Percentiles rank a stretch among this genome's conserved stretches.
These are phyloP conservation scores for Hypomecis atomaria DNA, from an alignment of 2,888 invertebrate species.

Conservation along the genomic window DNA sequence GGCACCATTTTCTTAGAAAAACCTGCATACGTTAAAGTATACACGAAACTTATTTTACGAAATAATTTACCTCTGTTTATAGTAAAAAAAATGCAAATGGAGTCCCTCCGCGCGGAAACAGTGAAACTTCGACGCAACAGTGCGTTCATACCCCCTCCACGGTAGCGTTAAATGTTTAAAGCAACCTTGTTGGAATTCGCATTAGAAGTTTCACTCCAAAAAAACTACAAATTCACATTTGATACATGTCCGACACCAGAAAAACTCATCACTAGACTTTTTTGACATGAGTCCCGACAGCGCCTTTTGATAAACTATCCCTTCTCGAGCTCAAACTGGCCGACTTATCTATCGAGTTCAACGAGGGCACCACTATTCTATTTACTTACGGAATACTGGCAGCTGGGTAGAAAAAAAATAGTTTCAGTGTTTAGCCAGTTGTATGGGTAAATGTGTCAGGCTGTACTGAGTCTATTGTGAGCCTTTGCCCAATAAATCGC, in stretches of 20 bases:
- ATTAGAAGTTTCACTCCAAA: too few species aligned
- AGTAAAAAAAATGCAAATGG: too few species aligned
- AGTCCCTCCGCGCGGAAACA: too few species aligned
- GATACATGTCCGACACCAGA: background rate
- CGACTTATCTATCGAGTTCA: background rate
- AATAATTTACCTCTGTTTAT: too few species aligned
- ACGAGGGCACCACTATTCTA: background rate
- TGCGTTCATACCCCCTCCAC: too few species aligned
- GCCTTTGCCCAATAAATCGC: slow-evolving; percentile 32
- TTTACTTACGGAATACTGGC: background rate
- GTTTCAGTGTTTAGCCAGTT: background rate
- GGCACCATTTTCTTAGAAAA: too few species aligned
- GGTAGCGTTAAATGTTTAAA: too few species aligned
- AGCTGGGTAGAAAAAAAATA: background rate
- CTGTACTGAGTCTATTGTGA: slow-evolving; percentile 28
- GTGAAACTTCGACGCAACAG: too few species aligned
- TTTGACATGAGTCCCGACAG: slow-evolving; percentile 23
- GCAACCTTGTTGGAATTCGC: too few species aligned
- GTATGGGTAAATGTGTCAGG: background rate
- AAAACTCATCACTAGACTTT: slow-evolving; percentile 3
- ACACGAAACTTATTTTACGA: too few species aligned
- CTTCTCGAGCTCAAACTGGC: slow-evolving; percentile 4
- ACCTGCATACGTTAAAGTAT: too few species aligned
- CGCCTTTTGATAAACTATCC: slow-evolving; percentile 32
- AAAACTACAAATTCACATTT: background rate